Percentiles rank a stretch among this genome's conserved stretches.
These are phyloP conservation scores for Hirtodrosophila duncani DNA, from an alignment of 2,888 invertebrate species.

Conservation along the genomic window DNA sequence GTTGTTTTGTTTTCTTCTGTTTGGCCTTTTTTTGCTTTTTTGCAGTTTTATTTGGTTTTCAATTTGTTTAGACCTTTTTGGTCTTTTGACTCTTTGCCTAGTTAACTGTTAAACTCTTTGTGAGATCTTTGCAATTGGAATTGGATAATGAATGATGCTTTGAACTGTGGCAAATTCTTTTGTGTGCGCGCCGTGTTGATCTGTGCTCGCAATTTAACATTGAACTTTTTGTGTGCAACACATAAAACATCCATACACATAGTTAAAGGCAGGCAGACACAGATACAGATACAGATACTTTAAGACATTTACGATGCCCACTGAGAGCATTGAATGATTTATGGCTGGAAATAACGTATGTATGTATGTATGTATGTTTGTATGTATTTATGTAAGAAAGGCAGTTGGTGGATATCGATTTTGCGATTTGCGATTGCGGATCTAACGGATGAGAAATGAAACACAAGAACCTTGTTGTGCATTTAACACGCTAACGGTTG, in stretches of 20 bases:
- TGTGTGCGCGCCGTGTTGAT: no score
- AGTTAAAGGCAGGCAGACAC: conserved; percentile 26
- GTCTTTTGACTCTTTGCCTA: conserved; percentile 60
- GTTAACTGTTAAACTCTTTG: conserved; percentile 51
- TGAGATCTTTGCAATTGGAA: conserved; percentile 34
- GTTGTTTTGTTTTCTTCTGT: no score
- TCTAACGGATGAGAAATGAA: conserved; percentile 72
- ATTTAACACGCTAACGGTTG: conserved; percentile 61
- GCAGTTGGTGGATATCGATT: conserved; percentile 38
- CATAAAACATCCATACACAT: no score
- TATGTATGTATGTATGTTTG: conserved; percentile 26
- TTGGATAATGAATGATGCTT: conserved; percentile 68
- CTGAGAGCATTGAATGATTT: conserved; percentile 67
- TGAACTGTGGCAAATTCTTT: conserved; percentile 71
- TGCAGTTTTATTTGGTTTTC: conserved; percentile 25
- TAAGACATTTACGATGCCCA: conserved; percentile 51
- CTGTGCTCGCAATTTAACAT: conserved; percentile 55
- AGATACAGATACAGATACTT: conserved; percentile 35
- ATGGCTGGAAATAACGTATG: conserved; percentile 55
- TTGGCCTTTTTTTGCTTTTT: background rate
- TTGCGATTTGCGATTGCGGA: conserved; percentile 56
- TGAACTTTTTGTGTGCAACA: conserved; percentile 56
- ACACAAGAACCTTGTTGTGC: conserved; percentile 71
- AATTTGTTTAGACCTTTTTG: conserved; percentile 66
- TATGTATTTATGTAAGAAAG: conserved; percentile 44